A percentile compares a stretch with the other conserved stretches of the same genome.
These are phyloP conservation scores for Drepana falcataria DNA, from an alignment of 2,888 invertebrate genomes.

Conservation along the genomic window DNA sequence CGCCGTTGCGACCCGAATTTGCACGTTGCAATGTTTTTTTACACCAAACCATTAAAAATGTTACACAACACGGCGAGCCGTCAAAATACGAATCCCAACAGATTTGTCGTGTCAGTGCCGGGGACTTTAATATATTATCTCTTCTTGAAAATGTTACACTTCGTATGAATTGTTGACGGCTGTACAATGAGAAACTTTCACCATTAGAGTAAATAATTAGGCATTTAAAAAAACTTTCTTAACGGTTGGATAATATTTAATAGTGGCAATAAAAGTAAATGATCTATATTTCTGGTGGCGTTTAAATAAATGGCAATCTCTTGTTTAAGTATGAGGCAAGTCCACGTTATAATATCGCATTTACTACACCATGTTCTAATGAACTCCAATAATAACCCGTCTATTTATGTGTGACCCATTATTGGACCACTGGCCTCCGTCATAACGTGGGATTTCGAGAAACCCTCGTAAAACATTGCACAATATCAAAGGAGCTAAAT, in stretches of 20 bases:
- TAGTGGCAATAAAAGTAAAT: not conserved
- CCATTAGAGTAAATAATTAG: conserved; percentile 14
- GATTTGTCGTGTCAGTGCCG: conserved; percentile 49
- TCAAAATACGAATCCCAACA: conserved; percentile 52
- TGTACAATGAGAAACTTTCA: conserved; percentile 9
- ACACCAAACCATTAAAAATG: conserved; percentile 54
- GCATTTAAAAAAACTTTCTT: conserved; percentile 19
- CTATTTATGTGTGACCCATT: conserved; percentile 68
- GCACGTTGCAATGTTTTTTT: conserved; percentile 57
- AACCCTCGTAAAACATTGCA: conserved; percentile 60
- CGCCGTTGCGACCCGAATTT: conserved; percentile 61
- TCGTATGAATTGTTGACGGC: conserved; percentile 16
- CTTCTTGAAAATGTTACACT: conserved; percentile 41
- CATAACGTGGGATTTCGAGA: conserved; percentile 47
- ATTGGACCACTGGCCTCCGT: conserved; percentile 45
- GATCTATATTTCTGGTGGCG: not conserved
- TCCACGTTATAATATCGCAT: conserved; percentile 37
- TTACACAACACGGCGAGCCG: conserved; percentile 56
- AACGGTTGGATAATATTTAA: conserved; percentile 8
- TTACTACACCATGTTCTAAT: conserved; percentile 52
- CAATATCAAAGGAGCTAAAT: conserved; percentile 44
- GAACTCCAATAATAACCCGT: conserved; percentile 54
- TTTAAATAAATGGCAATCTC: conserved; percentile 8
- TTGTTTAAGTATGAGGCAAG: conserved; percentile 10
- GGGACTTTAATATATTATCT: conserved; percentile 50